Conservation (phyloP, 53 echinoderm and acorn worm genomes). For the Crossaster papposus region DNA sequence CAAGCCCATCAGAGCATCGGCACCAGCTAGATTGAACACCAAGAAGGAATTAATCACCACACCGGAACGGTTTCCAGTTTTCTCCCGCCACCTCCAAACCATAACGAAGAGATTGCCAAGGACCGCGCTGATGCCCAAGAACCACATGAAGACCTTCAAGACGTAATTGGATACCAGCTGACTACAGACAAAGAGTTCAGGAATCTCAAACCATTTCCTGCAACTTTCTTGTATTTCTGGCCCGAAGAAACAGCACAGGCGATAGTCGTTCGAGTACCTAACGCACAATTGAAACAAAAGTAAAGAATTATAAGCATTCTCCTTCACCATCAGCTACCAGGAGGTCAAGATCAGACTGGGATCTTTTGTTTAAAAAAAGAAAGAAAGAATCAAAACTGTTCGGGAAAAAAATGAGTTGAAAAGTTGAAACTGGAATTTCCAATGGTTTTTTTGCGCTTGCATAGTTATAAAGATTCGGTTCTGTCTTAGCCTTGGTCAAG, state of each 20-base stretch:
- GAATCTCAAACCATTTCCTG: background rate
- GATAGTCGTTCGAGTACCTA: slow-evolving; percentile 31
- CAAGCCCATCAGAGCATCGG: no score
- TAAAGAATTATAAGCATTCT: background rate
- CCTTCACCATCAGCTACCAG: background rate
- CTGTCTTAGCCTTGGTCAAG: no score
- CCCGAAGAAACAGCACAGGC: slow-evolving; percentile 31
- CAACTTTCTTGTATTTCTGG: no score
- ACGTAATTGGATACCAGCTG: slow-evolving; percentile 1
- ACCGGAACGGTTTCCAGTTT: slow-evolving; percentile 7
- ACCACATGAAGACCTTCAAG: slow-evolving; percentile 55
- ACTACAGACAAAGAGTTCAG: slow-evolving; percentile 22
- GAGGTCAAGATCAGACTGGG: no score
- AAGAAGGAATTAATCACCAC: slow-evolving; percentile 35
- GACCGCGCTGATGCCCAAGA: slow-evolving; percentile 70
- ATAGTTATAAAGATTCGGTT: no score
- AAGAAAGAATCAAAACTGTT: no score
- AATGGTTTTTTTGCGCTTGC: no score
- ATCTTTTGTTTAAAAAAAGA: background rate
- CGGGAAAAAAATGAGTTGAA: no score
- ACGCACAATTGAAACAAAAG: background rate
- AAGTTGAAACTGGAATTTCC: no score
- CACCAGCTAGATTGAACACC: slow-evolving; percentile 48
- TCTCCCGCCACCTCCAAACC: slow-evolving; percentile 17
- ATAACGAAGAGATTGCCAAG: slow-evolving; percentile 60